These are phyloP conservation scores for Entomyzon cyanotis DNA, from an alignment of 2,113 vertebrate species.

Conservation along the genomic window DNA sequence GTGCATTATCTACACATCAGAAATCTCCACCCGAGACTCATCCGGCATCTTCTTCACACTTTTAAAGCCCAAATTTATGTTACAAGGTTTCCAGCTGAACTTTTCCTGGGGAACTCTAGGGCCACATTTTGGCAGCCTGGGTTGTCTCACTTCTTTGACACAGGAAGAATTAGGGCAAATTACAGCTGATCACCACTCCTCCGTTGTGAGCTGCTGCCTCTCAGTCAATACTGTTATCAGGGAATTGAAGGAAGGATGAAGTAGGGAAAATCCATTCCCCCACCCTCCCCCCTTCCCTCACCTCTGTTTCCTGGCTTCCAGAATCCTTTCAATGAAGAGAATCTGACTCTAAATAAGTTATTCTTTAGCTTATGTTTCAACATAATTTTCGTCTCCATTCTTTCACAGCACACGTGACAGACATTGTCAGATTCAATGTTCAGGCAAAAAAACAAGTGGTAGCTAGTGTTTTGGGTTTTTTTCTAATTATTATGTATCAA, in stretches of 20 bases:
- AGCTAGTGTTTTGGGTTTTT: neutral
- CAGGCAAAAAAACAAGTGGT: neutral
- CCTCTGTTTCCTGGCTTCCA: neutral
- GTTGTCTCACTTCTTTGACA: neutral
- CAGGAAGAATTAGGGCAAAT: neutral
- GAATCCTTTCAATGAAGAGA: neutral
- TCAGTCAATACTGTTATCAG: neutral
- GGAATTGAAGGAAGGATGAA: neutral
- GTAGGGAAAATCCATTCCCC: neutral
- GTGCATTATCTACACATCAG: neutral
- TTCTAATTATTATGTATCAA: neutral
- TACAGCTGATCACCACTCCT: neutral
- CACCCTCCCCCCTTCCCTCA: fast-evolving
- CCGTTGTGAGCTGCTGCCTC: neutral
- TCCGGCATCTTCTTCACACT: neutral
- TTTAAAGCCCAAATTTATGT: neutral
- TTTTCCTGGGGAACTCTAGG: neutral
- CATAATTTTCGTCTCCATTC: neutral
- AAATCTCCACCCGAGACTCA: neutral
- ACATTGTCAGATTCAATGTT: neutral
- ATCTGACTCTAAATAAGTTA: neutral
- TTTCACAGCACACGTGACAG: neutral
- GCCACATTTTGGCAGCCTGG: neutral
- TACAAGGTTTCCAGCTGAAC: neutral
- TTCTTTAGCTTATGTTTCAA: neutral